Base-by-base conservation (phyloP, 2,113 vertebrate species). In the human (Homo sapiens) region DNA sequence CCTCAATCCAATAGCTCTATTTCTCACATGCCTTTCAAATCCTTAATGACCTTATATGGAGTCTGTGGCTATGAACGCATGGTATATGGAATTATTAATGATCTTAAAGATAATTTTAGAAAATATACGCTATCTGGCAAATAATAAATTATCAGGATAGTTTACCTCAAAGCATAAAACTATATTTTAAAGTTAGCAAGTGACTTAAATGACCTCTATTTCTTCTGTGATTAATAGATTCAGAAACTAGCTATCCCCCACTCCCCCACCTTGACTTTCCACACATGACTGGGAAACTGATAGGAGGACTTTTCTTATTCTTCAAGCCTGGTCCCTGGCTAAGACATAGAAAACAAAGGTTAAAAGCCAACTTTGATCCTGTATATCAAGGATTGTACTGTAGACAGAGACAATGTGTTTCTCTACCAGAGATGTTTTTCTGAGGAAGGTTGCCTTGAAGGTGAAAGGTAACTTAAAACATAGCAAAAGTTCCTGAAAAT, bases 31-130 rank as follows among this genome's bases (percentile, higher is more conserved):
- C 11, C 75, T 85, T 96, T 92, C 52, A 59, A 88, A n/a, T 84
- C 48, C 22, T 76, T 76, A 76, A 68, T 78, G 59, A 48, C n/a
- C n/a, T 6, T 45, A 35, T 27, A 25, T 75, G 14, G 86, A 82
- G 72, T 48, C 32, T n/a, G 81, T 48, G 70, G 66, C 2, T 35
- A 90, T 48, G 61, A 73, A n/a, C 7, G n/a, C 48, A 86, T 25
- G 52, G 30, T 40, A 32, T 52, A 78, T 25, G 50, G 40, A 40
- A 9, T 94, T 93, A 89, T 79, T 96, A 92, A 87, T 93, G 50
- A 88, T 70, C 43, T 95, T 50, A 80, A 80, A 95, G 76, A 75
- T 89, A 89, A 93, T 92, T 92, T 97, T 79, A 92, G 61, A 86
- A 97, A 96, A 87, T 18, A 72, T 30, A 84, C 16, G 18, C 11